Conservation (phyloP, 2,888 invertebrate genomes). For the Cybosia mesomella region DNA sequence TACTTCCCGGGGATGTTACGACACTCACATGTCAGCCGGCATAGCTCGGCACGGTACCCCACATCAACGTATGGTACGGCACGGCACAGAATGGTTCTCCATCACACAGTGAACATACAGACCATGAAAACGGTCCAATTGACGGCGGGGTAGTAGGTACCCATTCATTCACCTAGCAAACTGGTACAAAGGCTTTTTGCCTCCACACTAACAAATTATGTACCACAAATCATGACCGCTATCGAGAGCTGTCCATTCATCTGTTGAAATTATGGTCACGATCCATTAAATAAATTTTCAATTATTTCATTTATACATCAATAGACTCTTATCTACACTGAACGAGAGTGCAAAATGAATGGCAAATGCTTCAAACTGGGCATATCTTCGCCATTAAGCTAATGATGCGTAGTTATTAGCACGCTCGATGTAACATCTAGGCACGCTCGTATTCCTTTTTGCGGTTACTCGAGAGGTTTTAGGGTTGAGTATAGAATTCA, state of each 20-base stretch:
- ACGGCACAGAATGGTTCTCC: no score
- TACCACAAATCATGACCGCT: not conserved
- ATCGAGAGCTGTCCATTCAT: not conserved
- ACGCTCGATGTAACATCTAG: constrained; percentile 48
- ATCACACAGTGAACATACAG: no score
- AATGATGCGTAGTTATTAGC: constrained; percentile 57
- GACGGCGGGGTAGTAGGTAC: no score
- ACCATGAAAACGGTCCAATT: no score
- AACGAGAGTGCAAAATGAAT: constrained; percentile 21
- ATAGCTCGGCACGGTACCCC: no score
- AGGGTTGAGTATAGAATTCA: constrained; percentile 24
- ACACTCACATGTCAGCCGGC: no score
- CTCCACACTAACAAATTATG: not conserved
- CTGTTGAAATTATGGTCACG: not conserved
- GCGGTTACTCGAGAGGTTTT: constrained; percentile 28
- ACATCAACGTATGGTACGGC: no score
- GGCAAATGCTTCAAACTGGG: constrained; percentile 33
- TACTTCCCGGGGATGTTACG: no score
- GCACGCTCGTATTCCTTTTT: constrained; percentile 33
- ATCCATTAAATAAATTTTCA: not conserved
- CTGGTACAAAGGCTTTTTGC: not conserved
- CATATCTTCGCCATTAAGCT: constrained; percentile 55
- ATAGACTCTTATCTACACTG: not conserved
- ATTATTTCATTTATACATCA: not conserved
- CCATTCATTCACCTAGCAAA: not conserved